A percentile compares a stretch with the other conserved stretches of the same genome.
Evolutionary conservation across 2,888 invertebrate genomes (phyloP).

Genomic region (Cylindroiulus punctatus): DNA sequence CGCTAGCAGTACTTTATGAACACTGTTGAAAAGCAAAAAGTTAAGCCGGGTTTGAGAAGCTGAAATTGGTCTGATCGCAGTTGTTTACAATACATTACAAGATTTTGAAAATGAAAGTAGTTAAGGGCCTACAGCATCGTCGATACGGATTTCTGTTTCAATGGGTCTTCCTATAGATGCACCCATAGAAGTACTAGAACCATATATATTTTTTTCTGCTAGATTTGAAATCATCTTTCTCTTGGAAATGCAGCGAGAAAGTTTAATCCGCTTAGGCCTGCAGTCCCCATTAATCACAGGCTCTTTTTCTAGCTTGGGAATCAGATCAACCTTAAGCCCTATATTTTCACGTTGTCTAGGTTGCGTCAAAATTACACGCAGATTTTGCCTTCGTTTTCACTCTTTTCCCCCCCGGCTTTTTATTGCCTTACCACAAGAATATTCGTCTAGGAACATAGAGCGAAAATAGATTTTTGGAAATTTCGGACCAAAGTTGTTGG

Average conservation of each 20-base stretch:
- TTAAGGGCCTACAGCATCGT: background rate
- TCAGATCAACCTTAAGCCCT: conserved; percentile 37
- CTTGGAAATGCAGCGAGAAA: conserved; percentile 42
- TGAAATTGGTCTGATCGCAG: conserved; percentile 11
- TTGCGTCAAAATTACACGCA: conserved; percentile 50
- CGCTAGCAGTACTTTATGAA: too few species aligned
- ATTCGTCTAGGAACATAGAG: background rate
- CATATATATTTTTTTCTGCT: background rate
- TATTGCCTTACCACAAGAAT: background rate
- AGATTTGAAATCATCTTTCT: conserved; percentile 34
- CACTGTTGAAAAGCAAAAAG: background rate
- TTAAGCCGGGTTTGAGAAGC: background rate
- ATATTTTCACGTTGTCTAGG: conserved; percentile 47
- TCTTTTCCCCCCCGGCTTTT: background rate
- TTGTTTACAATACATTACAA: conserved; percentile 42
- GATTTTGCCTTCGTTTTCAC: conserved; percentile 14
- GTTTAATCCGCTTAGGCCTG: conserved; percentile 47
- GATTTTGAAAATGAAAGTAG: conserved; percentile 38
- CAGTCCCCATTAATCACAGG: conserved; percentile 31
- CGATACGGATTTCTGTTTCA: background rate
- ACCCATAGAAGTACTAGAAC: background rate
- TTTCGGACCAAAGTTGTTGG: background rate
- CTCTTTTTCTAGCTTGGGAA: conserved; percentile 31
- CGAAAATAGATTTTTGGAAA: background rate
- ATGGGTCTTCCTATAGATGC: background rate